Evolutionary conservation across 2,113 vertebrate species (phyloP), one percentile per base, ranked within the genome.

Genomic region (Electrona antarctica): DNA sequence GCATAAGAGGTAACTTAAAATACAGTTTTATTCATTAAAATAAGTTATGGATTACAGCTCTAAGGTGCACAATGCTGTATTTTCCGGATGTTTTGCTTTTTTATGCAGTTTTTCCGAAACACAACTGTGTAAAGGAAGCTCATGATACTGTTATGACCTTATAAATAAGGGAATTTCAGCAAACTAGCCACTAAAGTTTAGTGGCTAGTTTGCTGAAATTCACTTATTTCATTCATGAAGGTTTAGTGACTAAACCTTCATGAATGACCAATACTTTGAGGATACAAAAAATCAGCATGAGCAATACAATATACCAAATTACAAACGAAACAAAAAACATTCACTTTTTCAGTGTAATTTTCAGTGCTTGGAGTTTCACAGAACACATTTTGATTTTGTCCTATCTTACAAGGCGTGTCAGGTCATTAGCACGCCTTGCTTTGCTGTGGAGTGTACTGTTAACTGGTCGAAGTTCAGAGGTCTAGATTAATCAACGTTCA

Each of bases 271-370:
- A 41, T 6, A 41, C 33, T 41, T 4, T 59, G 8, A 59, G 4
- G 57, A 29, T 28, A 8, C 0, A 59, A 29, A 59, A 59, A 10
- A 10, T 59, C 57, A 66, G 12, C 11, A 54, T 0, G 3, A 59
- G 64, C 64, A 69, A 46, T 67, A 67, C n/a, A 9, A 47, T 5
- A 21, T 21, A 21, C 21, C 21, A 21, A n/a, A n/a, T n/a, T n/a
- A n/a, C n/a, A n/a, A n/a, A 14, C 14, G 5, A 62, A 62, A 47
- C n/a, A 79, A 64, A 28, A 66, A 79, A 77, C 71, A 78, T 85
- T 76, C 64, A 73, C 7, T 13, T 64, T 72, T 58, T 48, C 33
- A 77, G 65, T 75, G 69, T 10, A 13, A 56, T 81, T 58, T 81
- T 81, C 61, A 82, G 67, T 81, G 28, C 63, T 69, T 14, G 64